A percentile compares a stretch with the other conserved stretches of the same genome.
These are phyloP conservation scores for Borostomias antarcticus DNA, from an alignment of 2,797 vertebrate genomes.

Conservation along the genomic window DNA sequence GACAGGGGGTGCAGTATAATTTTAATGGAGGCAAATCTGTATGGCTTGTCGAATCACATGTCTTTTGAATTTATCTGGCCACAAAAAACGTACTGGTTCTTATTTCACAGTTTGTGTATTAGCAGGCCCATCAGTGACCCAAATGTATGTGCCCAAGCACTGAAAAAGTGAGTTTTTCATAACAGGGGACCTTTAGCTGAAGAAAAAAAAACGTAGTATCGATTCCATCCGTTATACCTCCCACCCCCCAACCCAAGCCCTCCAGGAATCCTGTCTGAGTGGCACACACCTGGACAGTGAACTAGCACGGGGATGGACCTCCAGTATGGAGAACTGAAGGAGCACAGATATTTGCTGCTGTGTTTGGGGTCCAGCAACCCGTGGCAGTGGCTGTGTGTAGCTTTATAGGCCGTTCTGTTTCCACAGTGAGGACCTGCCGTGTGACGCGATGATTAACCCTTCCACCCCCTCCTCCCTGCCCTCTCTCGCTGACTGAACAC, in stretches of 20 bases:
- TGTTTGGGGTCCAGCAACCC: constrained; percentile 26
- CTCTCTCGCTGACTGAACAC: constrained; percentile 49
- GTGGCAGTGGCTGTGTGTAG: constrained; percentile 42
- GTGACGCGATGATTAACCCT: constrained; percentile 59
- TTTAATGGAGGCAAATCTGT: no score
- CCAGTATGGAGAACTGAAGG: background rate
- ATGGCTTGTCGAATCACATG: no score
- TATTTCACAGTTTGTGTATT: no score
- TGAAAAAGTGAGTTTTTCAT: no score
- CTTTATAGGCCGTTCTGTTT: constrained; percentile 37
- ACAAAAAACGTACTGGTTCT: no score
- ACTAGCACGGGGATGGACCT: constrained; percentile 14
- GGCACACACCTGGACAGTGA: constrained; percentile 5
- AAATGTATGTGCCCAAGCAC: background rate
- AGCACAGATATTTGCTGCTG: constrained; percentile 32
- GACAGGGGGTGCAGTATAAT: no score
- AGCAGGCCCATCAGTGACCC: no score
- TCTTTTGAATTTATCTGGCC: no score
- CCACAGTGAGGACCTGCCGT: constrained; percentile 53
- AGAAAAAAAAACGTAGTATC: background rate
- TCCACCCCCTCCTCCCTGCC: constrained; percentile 35
- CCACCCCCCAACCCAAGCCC: background rate
- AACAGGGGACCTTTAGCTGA: no score
- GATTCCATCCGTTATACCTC: background rate
- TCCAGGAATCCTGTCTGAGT: constrained; percentile 4